Evolutionary conservation across 1,140 invertebrate species (phyloP), one percentile per base, ranked within the genome.

Genomic region (Ganaspis sp.): DNA sequence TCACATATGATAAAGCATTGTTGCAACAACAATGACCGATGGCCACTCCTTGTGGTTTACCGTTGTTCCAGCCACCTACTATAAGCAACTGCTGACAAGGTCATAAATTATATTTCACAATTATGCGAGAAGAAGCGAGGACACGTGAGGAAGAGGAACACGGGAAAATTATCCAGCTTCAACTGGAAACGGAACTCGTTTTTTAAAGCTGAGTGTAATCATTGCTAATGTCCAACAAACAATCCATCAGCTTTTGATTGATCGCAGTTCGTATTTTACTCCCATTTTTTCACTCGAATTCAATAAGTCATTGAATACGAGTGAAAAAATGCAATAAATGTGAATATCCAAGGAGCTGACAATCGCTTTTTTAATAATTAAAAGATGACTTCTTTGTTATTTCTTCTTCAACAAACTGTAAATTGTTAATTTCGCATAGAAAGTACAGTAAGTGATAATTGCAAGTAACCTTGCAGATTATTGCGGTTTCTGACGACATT

Each of bases 101-200:
- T 81, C 71, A 69, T 84, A 84, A 84, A 83, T 84, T 71, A 81
- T 17, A 53, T 83, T 83, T 83, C 81, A 71, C 74, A 83, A 83
- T 83, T 69, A 64, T 15, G 49, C 4, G 19, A 71, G 40, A 45
- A 58, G 70, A 53, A 58, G 69, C 23, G 69, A 78, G 74, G 75
- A 72, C 37, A 40, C 37, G 64, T 45, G 78, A 49, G 5, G 12
- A 38, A 70, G 37, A 54, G 21, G 11, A 49, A 37, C 37, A 70
- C 29, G 81, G 70, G 74, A 69, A 64, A 64, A 29, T 64, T 12
- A 64, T 29, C 54, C 17, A 42, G 37, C 26, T 12, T 21, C 72
- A 34, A 29, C 12, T 74, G 38, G 58, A 73, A 69, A 49, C 54
- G 64, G 26, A 42, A 49, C 54, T 64, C 15, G 21, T 29, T 64